These are phyloP conservation scores for Phoxinus phoxinus DNA, from an alignment of 2,113 vertebrate genomes.

Conservation along the genomic window DNA sequence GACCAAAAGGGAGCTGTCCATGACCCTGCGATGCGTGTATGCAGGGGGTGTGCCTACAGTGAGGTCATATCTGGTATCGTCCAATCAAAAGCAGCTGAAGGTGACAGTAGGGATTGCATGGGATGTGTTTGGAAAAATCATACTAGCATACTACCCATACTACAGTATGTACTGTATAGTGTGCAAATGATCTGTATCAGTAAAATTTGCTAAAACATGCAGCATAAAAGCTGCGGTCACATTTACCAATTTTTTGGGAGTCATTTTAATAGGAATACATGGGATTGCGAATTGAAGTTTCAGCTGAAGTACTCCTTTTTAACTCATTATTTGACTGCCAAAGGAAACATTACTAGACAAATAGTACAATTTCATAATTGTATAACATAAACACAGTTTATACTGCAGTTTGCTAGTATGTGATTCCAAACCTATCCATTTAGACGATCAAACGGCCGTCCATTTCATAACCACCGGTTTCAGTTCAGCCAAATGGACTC, in stretches of 20 bases:
- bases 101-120: not conserved
- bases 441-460: not conserved
- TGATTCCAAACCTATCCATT: not conserved
- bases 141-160: not conserved
- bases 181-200: not conserved
- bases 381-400: not conserved
- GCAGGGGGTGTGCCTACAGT: conserved; percentile 2
- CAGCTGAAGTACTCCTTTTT: not conserved
- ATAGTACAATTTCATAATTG: not conserved
- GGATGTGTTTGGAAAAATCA: not conserved
- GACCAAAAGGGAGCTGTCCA: conserved; percentile 67
- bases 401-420: not conserved
- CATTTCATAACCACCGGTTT: not conserved
- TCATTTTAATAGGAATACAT: too few species aligned
- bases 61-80: not conserved
- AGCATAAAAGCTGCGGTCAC: not conserved
- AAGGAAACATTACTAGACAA: not conserved
- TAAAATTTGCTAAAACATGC: not conserved
- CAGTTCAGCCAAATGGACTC: not conserved
- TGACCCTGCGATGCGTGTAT: conserved; percentile 17
- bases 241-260: not conserved
- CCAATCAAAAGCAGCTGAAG: conserved; percentile 29
- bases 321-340: not conserved
- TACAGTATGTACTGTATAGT: not conserved
- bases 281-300: too few species aligned